Evolutionary conservation across 2,113 vertebrate genomes (phyloP).

Genomic region (Origma solitaria): DNA sequence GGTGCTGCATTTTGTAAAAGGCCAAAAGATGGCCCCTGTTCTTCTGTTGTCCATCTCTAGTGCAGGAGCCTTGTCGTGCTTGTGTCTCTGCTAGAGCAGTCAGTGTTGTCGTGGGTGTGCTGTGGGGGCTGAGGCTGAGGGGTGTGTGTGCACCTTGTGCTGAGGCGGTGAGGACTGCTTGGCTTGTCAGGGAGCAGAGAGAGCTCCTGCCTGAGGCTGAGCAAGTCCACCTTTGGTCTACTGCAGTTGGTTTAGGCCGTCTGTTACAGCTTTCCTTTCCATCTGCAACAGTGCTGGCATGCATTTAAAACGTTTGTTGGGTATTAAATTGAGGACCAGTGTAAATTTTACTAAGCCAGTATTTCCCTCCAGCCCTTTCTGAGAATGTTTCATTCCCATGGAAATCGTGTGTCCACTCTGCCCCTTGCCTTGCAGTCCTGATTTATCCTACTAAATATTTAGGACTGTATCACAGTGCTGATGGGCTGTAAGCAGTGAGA

Average conservation of each 20-base stretch:
- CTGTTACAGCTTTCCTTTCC: neutral
- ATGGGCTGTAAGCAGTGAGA: neutral
- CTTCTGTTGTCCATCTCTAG: neutral
- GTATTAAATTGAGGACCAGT: neutral
- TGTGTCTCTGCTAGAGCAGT: neutral
- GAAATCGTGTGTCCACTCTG: neutral
- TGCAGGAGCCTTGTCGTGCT: neutral
- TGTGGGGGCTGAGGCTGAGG: neutral
- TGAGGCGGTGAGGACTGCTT: neutral
- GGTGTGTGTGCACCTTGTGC: neutral
- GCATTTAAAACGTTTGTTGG: neutral
- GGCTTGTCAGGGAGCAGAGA: neutral
- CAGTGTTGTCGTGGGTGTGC: neutral
- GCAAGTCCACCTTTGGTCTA: neutral
- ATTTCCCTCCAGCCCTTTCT: neutral
- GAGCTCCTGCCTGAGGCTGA: neutral
- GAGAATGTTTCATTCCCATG: neutral
- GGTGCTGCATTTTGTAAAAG: neutral
- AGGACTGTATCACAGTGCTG: neutral
- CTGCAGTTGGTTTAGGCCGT: neutral
- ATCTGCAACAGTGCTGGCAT: neutral
- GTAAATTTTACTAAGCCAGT: neutral
- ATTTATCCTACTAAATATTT: neutral
- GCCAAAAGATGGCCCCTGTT: rapidly evolving
- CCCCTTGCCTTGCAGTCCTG: neutral